Percentiles rank a stretch among this genome's conserved stretches.
Conservation (phyloP, 2,113 vertebrate species). For the Gracilinanus agilis region DNA sequence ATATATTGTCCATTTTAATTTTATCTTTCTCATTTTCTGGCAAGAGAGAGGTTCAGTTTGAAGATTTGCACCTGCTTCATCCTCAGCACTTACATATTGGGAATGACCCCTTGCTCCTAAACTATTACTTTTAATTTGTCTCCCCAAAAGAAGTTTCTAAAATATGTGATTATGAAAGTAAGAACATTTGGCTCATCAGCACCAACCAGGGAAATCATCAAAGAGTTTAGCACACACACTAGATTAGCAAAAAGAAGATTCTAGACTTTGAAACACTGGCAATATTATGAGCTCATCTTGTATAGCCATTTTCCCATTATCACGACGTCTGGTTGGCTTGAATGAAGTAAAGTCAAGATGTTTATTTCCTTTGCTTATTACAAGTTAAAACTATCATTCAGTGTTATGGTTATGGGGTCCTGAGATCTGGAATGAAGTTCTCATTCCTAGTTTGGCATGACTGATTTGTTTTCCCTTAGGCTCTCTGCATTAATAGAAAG, state of each 20-base stretch:
- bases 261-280: constrained; percentile 4
- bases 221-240: neutral
- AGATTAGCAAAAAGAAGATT: neutral
- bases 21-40: neutral
- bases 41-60: neutral
- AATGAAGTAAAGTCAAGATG: constrained; percentile 16
- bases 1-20: neutral
- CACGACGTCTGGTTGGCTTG: constrained; percentile 24
- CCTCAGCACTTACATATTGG: neutral
- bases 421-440: constrained; percentile 33
- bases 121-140: neutral
- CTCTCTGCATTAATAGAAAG: neutral
- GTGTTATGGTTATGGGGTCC: neutral
- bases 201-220: neutral
- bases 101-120: neutral
- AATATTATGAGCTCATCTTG: neutral
- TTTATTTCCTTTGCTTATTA: constrained; percentile 33
- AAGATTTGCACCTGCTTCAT: neutral
- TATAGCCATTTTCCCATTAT: neutral
- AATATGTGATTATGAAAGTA: neutral
- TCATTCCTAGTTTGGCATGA: neutral
- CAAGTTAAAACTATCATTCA: constrained; percentile 50
- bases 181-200: neutral
- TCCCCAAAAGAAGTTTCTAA: neutral
- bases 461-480: constrained; percentile 24